Base-by-base conservation (phyloP, 2,888 invertebrate genomes). In the Dicyrtomina minuta region DNA sequence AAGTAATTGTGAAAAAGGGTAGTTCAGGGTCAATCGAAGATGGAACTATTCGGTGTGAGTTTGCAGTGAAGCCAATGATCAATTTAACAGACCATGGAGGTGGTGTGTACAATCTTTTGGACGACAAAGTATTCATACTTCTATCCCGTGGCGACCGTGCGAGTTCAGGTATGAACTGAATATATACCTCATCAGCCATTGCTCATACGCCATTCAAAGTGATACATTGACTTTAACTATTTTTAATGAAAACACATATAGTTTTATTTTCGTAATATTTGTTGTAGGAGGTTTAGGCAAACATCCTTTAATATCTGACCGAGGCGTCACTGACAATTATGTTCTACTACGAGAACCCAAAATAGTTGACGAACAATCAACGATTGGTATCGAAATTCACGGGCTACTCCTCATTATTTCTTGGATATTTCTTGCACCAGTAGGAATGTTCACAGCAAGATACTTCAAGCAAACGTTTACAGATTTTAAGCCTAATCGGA, bases 391-490 rank as follows among this genome's bases (percentile, higher is more conserved):
- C 12, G 87, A 90, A 53, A 83, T 93, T 24, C 94, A 94, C 81
- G 94, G 93, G 1, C 87, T 88, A 72, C 89, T 93, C 80, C 94
- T 95, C 95, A 82, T 94, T 66, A 86, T 87, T 0, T 92, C 94
- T 3, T 95, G 95, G 95, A 86, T 95, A 64, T 92, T 92, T 1
- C 88, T 91, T 0, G 92, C 93, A 0, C 92, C 93, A 0, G 80
- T 92, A 53, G 95, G 93, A 20, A 93, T 93, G 72, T 83, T 95
- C 20, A 82, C 95, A 10, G 94, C 95, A 0, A 85, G 95, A 74
- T 94, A 95, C 81, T 95, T 89, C 84, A 89, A 91, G 80, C 89
- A 91, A 81, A 93, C 93, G 0, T 95, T 94, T 93, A 90, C 90
- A 43, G 89, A 89, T 41, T 88, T 87, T 74, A 88, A 88, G 72